Percentiles rank a stretch among this genome's conserved stretches.
Evolutionary conservation across 2,888 invertebrate species (phyloP).

Genomic region (Augiades crinisus): DNA sequence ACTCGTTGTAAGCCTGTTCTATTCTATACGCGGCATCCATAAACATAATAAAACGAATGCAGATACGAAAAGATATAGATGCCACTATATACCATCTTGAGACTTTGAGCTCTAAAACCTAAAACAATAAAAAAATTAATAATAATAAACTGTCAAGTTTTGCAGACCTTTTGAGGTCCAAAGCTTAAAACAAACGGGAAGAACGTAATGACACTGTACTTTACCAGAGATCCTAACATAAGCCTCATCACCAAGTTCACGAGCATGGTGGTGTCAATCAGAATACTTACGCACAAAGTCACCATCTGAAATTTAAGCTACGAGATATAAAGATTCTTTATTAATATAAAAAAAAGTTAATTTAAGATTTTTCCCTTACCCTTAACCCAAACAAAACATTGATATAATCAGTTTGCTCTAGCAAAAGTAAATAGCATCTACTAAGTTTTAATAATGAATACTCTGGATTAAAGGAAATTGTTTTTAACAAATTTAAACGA

Average conservation of each 20-base stretch:
- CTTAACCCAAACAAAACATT: slow-evolving; percentile 32
- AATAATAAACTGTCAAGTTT: neutral
- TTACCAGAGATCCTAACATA: neutral
- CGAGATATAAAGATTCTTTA: neutral
- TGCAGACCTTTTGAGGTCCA: neutral
- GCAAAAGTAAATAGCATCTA: slow-evolving; percentile 32
- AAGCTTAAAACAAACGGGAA: too few relatives aligned
- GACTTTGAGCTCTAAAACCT: neutral
- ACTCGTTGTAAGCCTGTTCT: slow-evolving; percentile 1
- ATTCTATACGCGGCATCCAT: neutral
- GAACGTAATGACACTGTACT: too few relatives aligned
- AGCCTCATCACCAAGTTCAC: slow-evolving; percentile 28
- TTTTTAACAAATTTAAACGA: slow-evolving; percentile 18
- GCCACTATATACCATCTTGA: neutral
- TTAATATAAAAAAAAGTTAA: too few relatives aligned
- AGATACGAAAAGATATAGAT: neutral
- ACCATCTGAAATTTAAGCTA: slow-evolving; percentile 26
- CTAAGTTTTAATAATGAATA: slow-evolving; percentile 26
- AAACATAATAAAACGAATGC: neutral
- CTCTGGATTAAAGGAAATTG: neutral
- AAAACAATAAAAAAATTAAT: neutral
- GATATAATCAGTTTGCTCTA: slow-evolving; percentile 31
- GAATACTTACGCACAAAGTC: slow-evolving; percentile 19
- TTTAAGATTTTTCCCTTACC: too few relatives aligned
- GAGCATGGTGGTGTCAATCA: slow-evolving; percentile 27